phyloP scores from a whole-genome alignment of 2,113 vertebrate species.

The Fregetta grallaria region DNA sequence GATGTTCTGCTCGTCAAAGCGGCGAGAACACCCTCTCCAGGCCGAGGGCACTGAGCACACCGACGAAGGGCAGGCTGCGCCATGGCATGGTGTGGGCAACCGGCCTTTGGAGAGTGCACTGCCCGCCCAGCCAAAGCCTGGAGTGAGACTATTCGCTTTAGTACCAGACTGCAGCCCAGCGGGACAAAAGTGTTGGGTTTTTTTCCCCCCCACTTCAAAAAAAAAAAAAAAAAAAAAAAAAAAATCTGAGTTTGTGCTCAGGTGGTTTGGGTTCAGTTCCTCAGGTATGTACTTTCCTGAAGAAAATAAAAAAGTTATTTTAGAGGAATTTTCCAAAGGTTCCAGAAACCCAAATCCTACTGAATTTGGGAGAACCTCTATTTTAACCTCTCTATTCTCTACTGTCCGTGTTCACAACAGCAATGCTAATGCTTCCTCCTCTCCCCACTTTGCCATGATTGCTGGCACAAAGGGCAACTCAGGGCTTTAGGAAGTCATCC shows the following conservation, averaged over 20 bases:
- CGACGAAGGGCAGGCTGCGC: not conserved
- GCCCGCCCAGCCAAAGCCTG: not conserved
- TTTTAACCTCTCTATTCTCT: not conserved
- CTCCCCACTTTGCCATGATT: not conserved
- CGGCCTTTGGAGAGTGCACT: fast-evolving
- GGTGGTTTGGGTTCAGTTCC: not conserved
- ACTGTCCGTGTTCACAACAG: not conserved
- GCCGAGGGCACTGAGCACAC: not conserved
- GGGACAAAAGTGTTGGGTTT: not conserved
- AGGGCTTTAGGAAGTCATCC: not conserved
- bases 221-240: not conserved
- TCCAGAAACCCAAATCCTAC: not conserved
- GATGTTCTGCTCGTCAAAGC: not conserved
- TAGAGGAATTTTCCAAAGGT: not conserved
- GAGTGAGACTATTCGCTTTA: not conserved
- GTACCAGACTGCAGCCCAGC: not conserved
- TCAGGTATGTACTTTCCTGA: not conserved
- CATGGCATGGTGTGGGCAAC: fast-evolving
- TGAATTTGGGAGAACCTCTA: not conserved
- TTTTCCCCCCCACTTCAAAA: not conserved
- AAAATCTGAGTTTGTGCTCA: not conserved
- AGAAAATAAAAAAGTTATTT: not conserved
- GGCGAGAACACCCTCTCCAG: fast-evolving
- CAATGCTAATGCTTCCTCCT: not conserved
- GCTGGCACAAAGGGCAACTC: not conserved